Percentiles rank a stretch among this genome's conserved stretches.
Evolutionary conservation across 2,797 vertebrate species (phyloP).

Genomic region (Anguilla megastoma): DNA sequence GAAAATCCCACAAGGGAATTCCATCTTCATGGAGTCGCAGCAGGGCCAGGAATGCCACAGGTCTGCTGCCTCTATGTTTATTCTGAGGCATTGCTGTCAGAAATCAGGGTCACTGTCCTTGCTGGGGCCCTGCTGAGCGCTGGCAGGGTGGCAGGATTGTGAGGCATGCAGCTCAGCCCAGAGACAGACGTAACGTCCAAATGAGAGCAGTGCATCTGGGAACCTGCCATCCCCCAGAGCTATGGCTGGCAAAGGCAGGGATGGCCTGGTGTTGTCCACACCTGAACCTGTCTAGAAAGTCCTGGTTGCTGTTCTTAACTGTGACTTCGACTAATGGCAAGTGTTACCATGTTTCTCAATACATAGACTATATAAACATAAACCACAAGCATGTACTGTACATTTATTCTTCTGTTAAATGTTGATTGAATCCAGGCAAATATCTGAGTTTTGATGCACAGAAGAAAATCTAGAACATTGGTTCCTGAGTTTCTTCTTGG

Average conservation of each 20-base stretch:
- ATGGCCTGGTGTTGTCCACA: not conserved
- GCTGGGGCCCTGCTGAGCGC: not conserved
- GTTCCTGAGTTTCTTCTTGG: not conserved
- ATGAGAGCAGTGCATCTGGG: not conserved
- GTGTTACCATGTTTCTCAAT: too few species aligned
- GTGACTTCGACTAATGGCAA: too few species aligned
- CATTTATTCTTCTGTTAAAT: too few species aligned
- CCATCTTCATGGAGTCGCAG: conserved; percentile 5
- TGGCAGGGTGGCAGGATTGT: not conserved
- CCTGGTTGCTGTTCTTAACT: not conserved
- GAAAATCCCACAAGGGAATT: not conserved
- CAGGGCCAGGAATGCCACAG: conserved; percentile 9
- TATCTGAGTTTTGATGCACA: not conserved
- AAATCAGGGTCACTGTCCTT: not conserved
- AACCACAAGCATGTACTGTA: too few species aligned
- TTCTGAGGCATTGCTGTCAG: not conserved
- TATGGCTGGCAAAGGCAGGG: not conserved
- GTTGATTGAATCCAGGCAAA: too few species aligned
- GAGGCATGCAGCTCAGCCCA: not conserved
- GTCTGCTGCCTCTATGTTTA: conserved; percentile 22
- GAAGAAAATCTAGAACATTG: not conserved
- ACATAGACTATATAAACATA: too few species aligned
- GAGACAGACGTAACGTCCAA: not conserved
- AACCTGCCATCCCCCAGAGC: not conserved
- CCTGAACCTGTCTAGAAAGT: not conserved